Conservation (phyloP, 2,113 vertebrate genomes). For the Fregata magnificens region DNA sequence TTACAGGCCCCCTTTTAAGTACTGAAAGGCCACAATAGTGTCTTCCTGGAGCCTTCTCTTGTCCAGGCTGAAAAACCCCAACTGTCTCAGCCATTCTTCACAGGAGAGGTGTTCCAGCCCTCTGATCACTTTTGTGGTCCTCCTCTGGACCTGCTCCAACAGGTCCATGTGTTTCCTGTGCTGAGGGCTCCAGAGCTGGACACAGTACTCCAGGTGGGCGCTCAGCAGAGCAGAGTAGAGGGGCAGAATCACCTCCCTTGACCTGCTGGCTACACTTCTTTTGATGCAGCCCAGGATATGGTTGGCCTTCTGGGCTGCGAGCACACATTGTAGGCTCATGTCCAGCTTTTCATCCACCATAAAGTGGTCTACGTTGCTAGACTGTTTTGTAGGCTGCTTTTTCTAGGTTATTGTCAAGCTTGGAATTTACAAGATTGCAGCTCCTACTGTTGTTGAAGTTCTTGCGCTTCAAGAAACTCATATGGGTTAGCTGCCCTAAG, state of each 20-base stretch:
- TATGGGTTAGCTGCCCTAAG: neutral
- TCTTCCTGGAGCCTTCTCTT: no score
- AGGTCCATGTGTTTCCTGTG: neutral
- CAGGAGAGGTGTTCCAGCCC: no score
- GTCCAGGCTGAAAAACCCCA: no score
- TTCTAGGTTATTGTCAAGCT: neutral
- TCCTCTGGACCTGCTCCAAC: no score
- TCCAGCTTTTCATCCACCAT: neutral
- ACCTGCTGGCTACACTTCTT: neutral
- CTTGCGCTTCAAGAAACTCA: neutral
- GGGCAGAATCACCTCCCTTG: rapidly evolving
- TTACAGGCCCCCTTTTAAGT: no score
- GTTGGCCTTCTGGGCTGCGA: neutral
- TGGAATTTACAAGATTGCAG: neutral
- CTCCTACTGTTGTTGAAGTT: neutral
- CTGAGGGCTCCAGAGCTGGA: neutral
- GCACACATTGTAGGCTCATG: neutral
- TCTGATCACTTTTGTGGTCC: no score
- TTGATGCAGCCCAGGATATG: neutral
- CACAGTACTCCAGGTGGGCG: no score
- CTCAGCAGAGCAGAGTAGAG: neutral
- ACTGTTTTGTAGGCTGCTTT: neutral
- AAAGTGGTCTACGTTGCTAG: neutral
- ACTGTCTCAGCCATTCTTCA: no score
- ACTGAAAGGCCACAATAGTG: no score